These are phyloP conservation scores for Ia io DNA, from an alignment of 2,113 vertebrate genomes.

Conservation along the genomic window DNA sequence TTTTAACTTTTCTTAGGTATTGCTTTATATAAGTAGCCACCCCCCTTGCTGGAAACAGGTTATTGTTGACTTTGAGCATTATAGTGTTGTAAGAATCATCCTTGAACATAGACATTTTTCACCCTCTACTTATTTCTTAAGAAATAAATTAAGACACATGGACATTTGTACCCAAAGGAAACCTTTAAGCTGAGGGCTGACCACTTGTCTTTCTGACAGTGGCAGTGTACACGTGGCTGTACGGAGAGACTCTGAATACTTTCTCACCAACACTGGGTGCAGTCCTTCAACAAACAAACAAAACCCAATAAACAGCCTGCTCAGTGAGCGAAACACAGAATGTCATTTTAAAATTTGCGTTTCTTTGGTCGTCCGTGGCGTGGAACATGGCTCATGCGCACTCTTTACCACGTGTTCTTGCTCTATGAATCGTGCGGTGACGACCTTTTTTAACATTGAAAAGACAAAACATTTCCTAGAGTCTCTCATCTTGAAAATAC, in stretches of 20 bases:
- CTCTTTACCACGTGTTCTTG: neutral
- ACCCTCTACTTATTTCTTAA: neutral
- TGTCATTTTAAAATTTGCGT: neutral
- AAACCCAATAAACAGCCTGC: neutral
- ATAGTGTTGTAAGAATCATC: neutral
- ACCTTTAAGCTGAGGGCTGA: neutral
- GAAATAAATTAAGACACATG: constrained; percentile 3
- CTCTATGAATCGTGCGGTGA: neutral
- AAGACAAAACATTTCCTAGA: neutral
- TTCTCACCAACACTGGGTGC: neutral
- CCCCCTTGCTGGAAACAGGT: neutral
- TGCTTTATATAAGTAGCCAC: neutral
- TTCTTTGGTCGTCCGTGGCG: neutral
- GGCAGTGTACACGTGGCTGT: neutral
- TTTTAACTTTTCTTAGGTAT: neutral
- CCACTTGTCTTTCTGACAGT: neutral
- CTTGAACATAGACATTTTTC: neutral
- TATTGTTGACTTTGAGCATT: neutral
- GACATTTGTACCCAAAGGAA: neutral
- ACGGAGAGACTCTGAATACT: neutral
- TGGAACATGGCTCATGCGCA: neutral
- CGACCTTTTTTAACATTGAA: neutral
- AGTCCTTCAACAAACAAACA: neutral
- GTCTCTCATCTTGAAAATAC: neutral
- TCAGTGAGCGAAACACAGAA: neutral